These are phyloP conservation scores for Cochlearius cochlearius DNA, from an alignment of 2,113 vertebrate genomes.

Conservation along the genomic window DNA sequence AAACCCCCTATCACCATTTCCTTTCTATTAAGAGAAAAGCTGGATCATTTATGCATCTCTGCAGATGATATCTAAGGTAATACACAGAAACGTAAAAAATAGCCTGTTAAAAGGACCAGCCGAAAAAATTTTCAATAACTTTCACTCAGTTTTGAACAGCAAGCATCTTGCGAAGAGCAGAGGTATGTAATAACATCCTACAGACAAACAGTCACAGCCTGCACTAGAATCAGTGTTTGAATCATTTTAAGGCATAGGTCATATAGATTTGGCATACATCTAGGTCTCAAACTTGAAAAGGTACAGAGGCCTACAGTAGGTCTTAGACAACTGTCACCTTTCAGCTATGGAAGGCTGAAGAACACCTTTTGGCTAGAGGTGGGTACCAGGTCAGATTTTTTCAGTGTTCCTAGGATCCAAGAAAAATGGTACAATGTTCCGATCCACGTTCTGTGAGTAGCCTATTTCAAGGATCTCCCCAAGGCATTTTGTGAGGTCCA, in stretches of 20 bases:
- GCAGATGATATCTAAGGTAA: neutral
- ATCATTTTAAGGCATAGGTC: neutral
- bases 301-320: too few species aligned
- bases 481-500: neutral
- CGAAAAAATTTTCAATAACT: neutral
- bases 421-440: neutral
- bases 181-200: neutral
- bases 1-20: constrained; percentile 62
- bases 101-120: neutral
- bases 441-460: neutral
- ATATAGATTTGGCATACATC: neutral
- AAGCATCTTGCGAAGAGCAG: neutral
- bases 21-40: constrained; percentile 34
- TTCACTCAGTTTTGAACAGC: neutral
- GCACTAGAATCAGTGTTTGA: neutral
- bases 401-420: neutral
- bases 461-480: neutral
- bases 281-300: neutral
- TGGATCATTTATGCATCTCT: constrained; percentile 40
- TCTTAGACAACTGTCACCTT: neutral
- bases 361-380: neutral
- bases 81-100: neutral
- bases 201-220: neutral
- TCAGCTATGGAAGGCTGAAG: neutral
- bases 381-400: neutral